Base-by-base conservation (phyloP, 2,113 vertebrate species). In the Passer montanus region DNA sequence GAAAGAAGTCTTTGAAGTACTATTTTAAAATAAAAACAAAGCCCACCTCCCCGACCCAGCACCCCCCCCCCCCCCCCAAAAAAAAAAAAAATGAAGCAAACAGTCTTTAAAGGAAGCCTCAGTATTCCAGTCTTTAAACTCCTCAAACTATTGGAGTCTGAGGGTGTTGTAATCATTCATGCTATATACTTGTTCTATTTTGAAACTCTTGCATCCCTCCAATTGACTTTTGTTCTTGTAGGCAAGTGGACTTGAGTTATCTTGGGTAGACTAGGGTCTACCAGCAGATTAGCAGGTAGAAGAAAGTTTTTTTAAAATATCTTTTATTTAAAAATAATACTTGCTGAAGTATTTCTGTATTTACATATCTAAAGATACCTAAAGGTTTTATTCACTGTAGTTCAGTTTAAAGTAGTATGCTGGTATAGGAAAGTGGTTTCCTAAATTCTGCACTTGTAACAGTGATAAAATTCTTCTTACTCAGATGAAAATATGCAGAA, bases 131-230 rank as follows among this genome's bases (percentile, higher is more conserved):
- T 41, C 10, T 64, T 22, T 3, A 66, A 43, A 79, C 35, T 55
- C 21, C 7, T 43, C 8, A 28, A 52, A 13, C 23, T 47, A 0
- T 33, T 73, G 15, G 27, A 87, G 52, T 14, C 6, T 15, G 28
- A 41, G 24, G 6, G 5, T 47, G 6, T 75, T 56, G 16, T 39
- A 46, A 30, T 3, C 0, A 0, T 56, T 22, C 1, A 1, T 56
- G 26, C 15, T 56, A 19, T 26, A 6, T 26, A 17, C 11, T 70
- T 93, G 6, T 6, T 78, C 19, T 10, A 5, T 64, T 94, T 75
- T 35, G 24, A 81, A 87, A 30, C 9, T 49, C 33, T 68, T 76
- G 11, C 3, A 6, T 68, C 17, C 1, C 3, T 82, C 15, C 15
- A 20, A 7, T 22, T 4, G 1, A n/a, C 13, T 66, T 77, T 9